phyloP scores from a whole-genome alignment of 1,140 invertebrate species.

The Meloidogyne hapla region DNA sequence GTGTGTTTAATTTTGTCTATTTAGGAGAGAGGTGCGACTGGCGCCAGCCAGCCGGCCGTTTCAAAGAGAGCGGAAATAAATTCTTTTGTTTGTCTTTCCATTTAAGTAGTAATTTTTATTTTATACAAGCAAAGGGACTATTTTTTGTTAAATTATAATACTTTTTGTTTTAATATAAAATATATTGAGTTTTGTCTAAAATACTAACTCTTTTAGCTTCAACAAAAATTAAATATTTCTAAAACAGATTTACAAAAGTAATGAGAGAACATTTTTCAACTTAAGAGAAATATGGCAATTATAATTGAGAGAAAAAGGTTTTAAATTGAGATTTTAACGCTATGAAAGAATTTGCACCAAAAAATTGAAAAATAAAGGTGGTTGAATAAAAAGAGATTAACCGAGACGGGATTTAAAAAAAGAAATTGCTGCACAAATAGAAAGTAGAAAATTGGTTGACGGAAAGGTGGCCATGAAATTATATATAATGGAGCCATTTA shows the following conservation, averaged over 20 bases:
- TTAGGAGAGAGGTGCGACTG: background rate
- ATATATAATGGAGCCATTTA: slow-evolving; percentile 1
- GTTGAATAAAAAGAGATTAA: background rate
- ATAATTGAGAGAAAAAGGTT: background rate
- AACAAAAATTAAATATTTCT: too few species aligned
- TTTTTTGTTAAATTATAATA: background rate
- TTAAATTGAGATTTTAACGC: background rate
- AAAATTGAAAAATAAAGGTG: background rate
- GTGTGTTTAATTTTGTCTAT: background rate
- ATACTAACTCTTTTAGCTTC: too few species aligned
- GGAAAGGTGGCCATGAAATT: background rate
- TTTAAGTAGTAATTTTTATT: background rate
- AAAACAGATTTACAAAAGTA: too few species aligned
- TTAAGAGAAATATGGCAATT: background rate
- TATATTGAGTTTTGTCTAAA: too few species aligned
- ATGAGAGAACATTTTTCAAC: too few species aligned
- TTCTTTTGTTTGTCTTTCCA: background rate
- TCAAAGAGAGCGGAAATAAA: background rate
- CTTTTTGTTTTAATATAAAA: background rate
- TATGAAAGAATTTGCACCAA: background rate
- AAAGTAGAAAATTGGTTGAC: background rate
- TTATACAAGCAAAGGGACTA: background rate
- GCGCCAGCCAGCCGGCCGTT: slow-evolving; percentile 1
- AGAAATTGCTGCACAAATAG: background rate
- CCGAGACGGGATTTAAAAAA: background rate